Base-by-base conservation (phyloP, 2,797 vertebrate genomes). In the Allobates femoralis region DNA sequence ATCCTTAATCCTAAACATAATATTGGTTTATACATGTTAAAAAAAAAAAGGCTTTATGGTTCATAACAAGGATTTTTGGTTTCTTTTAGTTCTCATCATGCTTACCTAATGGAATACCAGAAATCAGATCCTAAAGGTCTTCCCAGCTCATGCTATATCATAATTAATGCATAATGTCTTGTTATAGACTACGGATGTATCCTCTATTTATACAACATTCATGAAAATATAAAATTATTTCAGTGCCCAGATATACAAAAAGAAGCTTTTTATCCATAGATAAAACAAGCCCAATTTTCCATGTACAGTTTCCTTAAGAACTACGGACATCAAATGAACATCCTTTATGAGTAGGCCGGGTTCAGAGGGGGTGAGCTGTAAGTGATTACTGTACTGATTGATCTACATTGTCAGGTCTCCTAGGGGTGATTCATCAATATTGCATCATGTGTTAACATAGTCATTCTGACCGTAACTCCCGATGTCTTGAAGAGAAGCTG, bases 311-410 rank as follows among this genome's bases (percentile, higher is more conserved):
- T 64, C n/a, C 74, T 51, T 51, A 76, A 84, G 71, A 84, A 62
- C 28, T 84, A 7, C 37, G 32, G 67, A 60, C 81, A 83, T 83
- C 32, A 83, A 83, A 80, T 71, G 78, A 81, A 64, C 28, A 81
- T 86, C 60, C 64, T 86, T 75, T 79, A 73, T 32, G 53, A 80
- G 34, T 67, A 66, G 80, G n/a, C 14, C 19, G 55, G 51, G 85
- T 86, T 86, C 85, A 86, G 69, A 74, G 69, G 56, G 85, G 78
- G 85, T 86, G 85, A 86, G 85, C 85, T 86, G 85, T 81, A 81
- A 86, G 67, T 74, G 69, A 81, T 81, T 81, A 74, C 71, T 55
- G 58, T 86, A 15, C 78, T 86, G 67, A 86, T 79, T 73, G 78
- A 81, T 86, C 55, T 81, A 86, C 85, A 81, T 81, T 86, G 85